Conservation (phyloP, 1,140 invertebrate genomes). For the Yoshiicerus persimilis region DNA sequence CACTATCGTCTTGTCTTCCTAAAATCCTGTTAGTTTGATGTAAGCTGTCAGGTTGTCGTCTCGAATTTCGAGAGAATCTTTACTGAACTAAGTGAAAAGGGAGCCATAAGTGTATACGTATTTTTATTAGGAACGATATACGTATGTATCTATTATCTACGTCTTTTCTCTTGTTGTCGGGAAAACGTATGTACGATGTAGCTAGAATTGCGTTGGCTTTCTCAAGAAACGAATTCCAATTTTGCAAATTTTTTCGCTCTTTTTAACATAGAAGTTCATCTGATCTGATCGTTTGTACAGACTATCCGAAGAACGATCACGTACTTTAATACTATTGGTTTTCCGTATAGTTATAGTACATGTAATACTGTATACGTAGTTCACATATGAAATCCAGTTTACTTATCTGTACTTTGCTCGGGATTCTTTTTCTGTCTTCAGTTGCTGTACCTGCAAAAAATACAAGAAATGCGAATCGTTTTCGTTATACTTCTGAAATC, state of each 20-base stretch:
- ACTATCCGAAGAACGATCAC: background rate
- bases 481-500: background rate
- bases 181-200: background rate
- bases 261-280: background rate
- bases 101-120: background rate
- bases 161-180: background rate
- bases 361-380: too few species aligned
- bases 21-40: conserved; percentile 34
- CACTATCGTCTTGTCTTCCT: background rate
- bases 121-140: background rate
- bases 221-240: background rate
- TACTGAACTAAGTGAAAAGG: background rate
- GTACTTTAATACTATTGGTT: background rate
- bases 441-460: background rate
- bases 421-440: background rate
- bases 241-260: background rate
- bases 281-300: background rate
- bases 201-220: background rate
- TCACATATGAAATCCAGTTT: background rate
- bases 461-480: background rate
- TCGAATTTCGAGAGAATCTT: conserved; percentile 9
- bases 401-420: background rate
- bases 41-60: conserved; percentile 37
- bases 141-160: background rate
- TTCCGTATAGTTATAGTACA: background rate